Evolutionary conservation across 2,888 invertebrate genomes (phyloP), one percentile per base, ranked within the genome.

Genomic region (Xanthorhoe spadicearia): DNA sequence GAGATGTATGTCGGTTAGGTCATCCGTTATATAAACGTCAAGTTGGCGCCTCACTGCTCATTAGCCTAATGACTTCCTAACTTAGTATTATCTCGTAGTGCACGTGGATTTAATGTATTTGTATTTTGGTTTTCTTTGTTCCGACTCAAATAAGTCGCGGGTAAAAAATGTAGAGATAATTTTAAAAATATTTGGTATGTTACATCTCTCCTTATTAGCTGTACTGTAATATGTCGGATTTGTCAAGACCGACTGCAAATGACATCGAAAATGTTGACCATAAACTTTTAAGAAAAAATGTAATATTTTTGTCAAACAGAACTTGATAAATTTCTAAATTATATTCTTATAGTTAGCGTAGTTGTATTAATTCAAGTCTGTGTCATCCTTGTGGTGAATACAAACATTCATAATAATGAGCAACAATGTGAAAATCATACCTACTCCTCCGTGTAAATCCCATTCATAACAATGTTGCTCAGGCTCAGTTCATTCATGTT

Each of bases 11-110:
- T 64, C 43, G 43, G 43, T 43, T 64, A 60, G 55, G 64, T 64
- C 60, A 55, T 55, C 51, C 51, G 46, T 50, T 49, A 43, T 50
- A 51, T 54, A 59, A 49, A 59, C 59, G 54, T 4, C 38, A 64
- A 46, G 32, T 50, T 54, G 59, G 64, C 64, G 64, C 64, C 59
- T 55, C n/a, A 18, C 28, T 28, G 9, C 49, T 64, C 59, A 32
- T 65, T 56, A 56, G 32, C 2, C 32, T 59, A 13, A 55, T 60
- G 15, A 56, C 51, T 60, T 59, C 59, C 10, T 50, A 55, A 54
- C 38, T 59, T 64, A 59, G 17, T 38, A 8, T 38, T 49, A 52
- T 64, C 32, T 38, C 28, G 13, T 43, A 13, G 46, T 23, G n/a
- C 56, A 43, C 43, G 52, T 52, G 59, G 19, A 46, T 52, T 23